A percentile compares a stretch with the other conserved stretches of the same genome.
phyloP scores from a whole-genome alignment of 2,888 invertebrate species.

The Oligia fasciuncula region DNA sequence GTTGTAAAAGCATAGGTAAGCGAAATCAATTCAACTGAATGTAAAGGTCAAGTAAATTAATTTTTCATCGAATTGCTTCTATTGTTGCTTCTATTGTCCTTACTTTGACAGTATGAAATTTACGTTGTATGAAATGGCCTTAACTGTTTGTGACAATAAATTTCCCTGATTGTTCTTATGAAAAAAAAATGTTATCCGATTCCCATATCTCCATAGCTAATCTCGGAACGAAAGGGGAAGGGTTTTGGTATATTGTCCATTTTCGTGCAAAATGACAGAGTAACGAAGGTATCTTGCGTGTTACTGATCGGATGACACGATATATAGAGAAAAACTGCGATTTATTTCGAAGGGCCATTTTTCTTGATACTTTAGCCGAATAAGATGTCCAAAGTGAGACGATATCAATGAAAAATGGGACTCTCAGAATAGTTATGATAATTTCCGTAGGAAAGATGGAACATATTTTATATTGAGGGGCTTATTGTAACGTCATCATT shows the following conservation, averaged over 20 bases:
- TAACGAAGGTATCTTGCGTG: slow-evolving; percentile 58
- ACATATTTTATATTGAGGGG: slow-evolving; percentile 1
- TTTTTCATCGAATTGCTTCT: neutral
- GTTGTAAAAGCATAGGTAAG: neutral
- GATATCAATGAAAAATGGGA: slow-evolving; percentile 57
- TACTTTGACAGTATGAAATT: neutral
- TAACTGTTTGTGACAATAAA: neutral
- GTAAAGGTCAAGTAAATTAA: neutral
- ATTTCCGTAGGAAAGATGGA: slow-evolving; percentile 34
- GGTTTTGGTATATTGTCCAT: slow-evolving; percentile 36
- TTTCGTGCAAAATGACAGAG: slow-evolving; percentile 35
- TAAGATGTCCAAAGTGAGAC: slow-evolving; percentile 51
- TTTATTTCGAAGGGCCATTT: slow-evolving; percentile 52
- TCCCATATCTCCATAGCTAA: slow-evolving; percentile 27
- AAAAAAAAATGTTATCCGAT: neutral
- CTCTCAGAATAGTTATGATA: slow-evolving; percentile 50
- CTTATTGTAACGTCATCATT: slow-evolving; percentile 22
- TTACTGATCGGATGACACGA: slow-evolving; percentile 59
- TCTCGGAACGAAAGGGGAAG: slow-evolving; percentile 12
- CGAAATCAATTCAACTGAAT: neutral
- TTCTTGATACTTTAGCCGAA: slow-evolving; percentile 45
- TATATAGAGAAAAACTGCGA: slow-evolving; percentile 48
- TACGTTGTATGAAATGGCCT: neutral
- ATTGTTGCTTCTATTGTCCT: neutral
- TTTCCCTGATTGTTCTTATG: neutral